Evolutionary conservation across 2,113 vertebrate genomes (phyloP).

Genomic region (Poecilia latipinna): DNA sequence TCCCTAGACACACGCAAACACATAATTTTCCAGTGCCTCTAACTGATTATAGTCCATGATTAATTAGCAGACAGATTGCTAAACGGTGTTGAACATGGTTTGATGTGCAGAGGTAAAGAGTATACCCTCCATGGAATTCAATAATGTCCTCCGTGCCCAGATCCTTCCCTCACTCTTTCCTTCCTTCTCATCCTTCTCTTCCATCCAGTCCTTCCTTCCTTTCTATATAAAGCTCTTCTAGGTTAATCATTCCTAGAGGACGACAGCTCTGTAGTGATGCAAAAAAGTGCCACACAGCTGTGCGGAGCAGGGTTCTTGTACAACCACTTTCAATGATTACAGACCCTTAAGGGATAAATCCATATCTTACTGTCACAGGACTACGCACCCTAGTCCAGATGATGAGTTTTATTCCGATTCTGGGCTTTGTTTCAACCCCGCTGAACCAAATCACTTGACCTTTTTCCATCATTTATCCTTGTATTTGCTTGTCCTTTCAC

Average conservation of each 20-base stretch:
- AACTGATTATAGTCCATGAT: constrained; percentile 76
- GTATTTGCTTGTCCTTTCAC: constrained; percentile 55
- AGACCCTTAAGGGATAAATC: constrained; percentile 52
- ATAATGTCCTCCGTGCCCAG: constrained; percentile 58
- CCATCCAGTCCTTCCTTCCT: constrained; percentile 57
- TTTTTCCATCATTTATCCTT: constrained; percentile 50
- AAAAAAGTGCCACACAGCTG: constrained; percentile 67
- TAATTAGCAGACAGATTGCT: constrained; percentile 80
- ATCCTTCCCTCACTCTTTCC: constrained; percentile 36
- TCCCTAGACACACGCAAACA: constrained; percentile 12
- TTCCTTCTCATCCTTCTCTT: constrained; percentile 49
- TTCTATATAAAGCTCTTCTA: constrained; percentile 81
- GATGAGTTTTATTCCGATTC: constrained; percentile 26
- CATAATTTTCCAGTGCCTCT: constrained; percentile 40
- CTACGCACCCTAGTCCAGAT: constrained; percentile 20
- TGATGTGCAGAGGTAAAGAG: constrained; percentile 72
- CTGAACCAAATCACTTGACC: constrained; percentile 55
- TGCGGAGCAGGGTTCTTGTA: constrained; percentile 48
- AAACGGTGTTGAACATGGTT: constrained; percentile 66
- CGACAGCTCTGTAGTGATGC: constrained; percentile 51
- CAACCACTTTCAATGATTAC: constrained; percentile 61
- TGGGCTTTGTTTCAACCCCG: constrained; percentile 28
- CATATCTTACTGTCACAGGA: constrained; percentile 25
- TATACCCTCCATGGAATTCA: constrained; percentile 68
- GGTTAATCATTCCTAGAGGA: constrained; percentile 83